Conservation (phyloP, 2,888 invertebrate species). For the Rhopalosiphum nymphaeae region DNA sequence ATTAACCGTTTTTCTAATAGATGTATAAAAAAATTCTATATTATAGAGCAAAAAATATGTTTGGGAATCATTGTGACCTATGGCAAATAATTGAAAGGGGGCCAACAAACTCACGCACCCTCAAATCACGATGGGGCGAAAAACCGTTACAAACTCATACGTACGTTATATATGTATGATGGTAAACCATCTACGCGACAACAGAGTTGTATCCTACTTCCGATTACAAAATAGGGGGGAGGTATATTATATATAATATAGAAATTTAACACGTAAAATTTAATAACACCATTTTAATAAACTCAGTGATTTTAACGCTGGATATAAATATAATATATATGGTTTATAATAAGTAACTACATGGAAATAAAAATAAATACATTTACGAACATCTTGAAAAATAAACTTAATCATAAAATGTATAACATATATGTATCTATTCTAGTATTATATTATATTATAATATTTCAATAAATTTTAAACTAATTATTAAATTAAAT, state of each 20-base stretch:
- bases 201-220: neutral
- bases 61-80: constrained; percentile 63
- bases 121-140: constrained; percentile 65
- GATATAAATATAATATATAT: neutral
- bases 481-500: neutral
- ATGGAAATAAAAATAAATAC: neutral
- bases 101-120: constrained; percentile 44
- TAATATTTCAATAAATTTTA: neutral
- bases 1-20: neutral
- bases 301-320: constrained; percentile 51
- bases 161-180: constrained; percentile 11
- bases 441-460: neutral
- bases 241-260: neutral
- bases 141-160: constrained; percentile 58
- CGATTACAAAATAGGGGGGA: neutral
- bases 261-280: neutral
- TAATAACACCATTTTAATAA: neutral
- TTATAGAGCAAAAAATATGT: neutral
- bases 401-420: neutral
- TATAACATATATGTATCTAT: neutral
- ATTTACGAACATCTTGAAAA: neutral
- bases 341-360: neutral
- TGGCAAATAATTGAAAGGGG: constrained; percentile 63
- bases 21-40: neutral
- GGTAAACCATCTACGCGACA: constrained; percentile 2